Evolutionary conservation across 37 sponge, comb jelly and placozoan genomes (phyloP).

Genomic region (Hexactinellida sp.): DNA sequence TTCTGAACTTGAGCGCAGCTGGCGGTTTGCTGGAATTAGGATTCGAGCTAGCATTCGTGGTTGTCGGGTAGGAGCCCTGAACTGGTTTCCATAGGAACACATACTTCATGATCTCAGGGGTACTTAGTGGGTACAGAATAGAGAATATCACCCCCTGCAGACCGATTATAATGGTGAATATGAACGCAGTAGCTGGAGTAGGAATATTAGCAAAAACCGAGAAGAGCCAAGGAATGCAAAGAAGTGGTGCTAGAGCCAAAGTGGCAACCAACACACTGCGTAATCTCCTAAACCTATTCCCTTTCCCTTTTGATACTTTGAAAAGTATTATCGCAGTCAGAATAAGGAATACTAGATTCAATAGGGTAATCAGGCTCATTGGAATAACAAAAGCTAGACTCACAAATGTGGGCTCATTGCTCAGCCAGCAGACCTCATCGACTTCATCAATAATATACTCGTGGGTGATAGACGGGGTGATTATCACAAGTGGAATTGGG

Average conservation of each 20-base stretch:
- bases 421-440: constrained; percentile 1
- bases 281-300: neutral
- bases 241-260: neutral
- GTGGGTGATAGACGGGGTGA: neutral
- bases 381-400: neutral
- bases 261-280: neutral
- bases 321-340: neutral
- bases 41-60: neutral
- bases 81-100: constrained; percentile 3
- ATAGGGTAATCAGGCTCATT: neutral
- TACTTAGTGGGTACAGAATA: neutral
- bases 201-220: neutral
- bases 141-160: neutral
- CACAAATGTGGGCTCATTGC: neutral
- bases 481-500: neutral
- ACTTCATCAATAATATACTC: neutral
- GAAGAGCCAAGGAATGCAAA: neutral
- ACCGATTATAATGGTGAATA: neutral
- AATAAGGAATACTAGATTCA: neutral
- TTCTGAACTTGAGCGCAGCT: neutral
- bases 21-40: neutral
- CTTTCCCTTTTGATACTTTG: constrained; percentile 4
- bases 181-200: constrained; percentile 11
- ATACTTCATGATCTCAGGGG: neutral
- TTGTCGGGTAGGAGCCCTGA: neutral